Conservation (phyloP, 2,113 vertebrate species). For the Petrocephalus zakoni region DNA sequence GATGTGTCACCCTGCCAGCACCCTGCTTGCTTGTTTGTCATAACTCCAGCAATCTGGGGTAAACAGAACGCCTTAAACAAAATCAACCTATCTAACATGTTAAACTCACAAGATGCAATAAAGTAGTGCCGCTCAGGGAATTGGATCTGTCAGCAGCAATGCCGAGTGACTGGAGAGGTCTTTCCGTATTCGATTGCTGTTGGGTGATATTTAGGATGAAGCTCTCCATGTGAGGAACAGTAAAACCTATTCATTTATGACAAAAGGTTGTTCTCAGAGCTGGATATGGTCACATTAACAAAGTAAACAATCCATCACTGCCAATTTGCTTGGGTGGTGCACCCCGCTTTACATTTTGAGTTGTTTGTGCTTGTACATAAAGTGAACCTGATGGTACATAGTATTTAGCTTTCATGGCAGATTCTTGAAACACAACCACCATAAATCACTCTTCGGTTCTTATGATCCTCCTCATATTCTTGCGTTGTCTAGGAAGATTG, state of each 20-base stretch:
- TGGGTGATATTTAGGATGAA: not conserved
- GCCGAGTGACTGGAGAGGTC: not conserved
- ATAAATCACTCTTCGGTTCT: not conserved
- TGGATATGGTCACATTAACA: not conserved
- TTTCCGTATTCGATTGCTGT: not conserved
- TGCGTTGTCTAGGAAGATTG: not conserved
- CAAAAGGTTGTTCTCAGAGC: not conserved
- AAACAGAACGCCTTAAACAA: not conserved
- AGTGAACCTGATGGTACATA: not conserved
- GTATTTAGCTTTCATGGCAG: not conserved
- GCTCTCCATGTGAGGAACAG: not conserved
- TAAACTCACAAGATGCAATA: too few relatives aligned
- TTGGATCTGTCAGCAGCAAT: not conserved
- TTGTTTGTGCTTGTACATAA: not conserved
- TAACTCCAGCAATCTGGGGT: not conserved
- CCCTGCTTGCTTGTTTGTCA: slow-evolving; percentile 1
- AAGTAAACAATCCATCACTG: not conserved
- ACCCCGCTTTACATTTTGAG: not conserved
- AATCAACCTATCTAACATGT: too few relatives aligned
- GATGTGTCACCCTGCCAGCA: slow-evolving; percentile 1
- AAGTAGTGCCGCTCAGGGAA: not conserved
- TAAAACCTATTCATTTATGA: not conserved
- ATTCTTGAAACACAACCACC: not conserved
- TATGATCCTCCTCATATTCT: not conserved
- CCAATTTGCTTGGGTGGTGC: not conserved